A percentile compares a stretch with the other conserved stretches of the same genome.
phyloP scores from a whole-genome alignment of 2,888 invertebrate genomes.

The Polietes domitor region DNA sequence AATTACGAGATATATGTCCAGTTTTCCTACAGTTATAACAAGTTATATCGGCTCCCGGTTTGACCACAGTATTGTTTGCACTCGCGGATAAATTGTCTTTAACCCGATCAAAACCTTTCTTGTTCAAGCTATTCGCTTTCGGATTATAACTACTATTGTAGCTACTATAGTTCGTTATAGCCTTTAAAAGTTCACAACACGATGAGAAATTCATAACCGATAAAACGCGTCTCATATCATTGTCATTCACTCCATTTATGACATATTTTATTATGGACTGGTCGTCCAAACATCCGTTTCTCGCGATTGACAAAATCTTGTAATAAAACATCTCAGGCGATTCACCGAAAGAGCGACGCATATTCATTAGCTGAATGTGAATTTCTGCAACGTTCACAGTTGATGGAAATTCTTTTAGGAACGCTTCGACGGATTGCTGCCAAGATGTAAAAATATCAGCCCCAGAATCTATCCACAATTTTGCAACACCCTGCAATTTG shows the following conservation, averaged over 20 bases:
- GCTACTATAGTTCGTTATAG: neutral
- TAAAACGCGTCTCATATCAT: neutral
- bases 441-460: conserved; percentile 20
- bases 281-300: conserved; percentile 23
- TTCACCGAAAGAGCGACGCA: conserved; percentile 4
- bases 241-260: conserved; percentile 34
- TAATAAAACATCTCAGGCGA: conserved; percentile 13
- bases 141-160: neutral
- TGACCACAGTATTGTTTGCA: neutral
- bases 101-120: neutral
- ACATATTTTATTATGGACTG: conserved; percentile 26
- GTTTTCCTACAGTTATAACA: neutral
- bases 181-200: conserved; percentile 4
- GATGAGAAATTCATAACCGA: conserved; percentile 1
- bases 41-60: neutral
- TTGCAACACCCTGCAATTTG: conserved; percentile 38
- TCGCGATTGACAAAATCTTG: neutral
- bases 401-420: neutral
- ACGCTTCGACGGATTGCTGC: neutral
- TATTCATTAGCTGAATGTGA: neutral
- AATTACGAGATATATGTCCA: neutral
- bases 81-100: neutral
- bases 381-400: neutral
- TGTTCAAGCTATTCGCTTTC: neutral
- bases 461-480: neutral